Evolutionary conservation across 1,140 invertebrate species (phyloP).

Genomic region (Olivierus martensii): DNA sequence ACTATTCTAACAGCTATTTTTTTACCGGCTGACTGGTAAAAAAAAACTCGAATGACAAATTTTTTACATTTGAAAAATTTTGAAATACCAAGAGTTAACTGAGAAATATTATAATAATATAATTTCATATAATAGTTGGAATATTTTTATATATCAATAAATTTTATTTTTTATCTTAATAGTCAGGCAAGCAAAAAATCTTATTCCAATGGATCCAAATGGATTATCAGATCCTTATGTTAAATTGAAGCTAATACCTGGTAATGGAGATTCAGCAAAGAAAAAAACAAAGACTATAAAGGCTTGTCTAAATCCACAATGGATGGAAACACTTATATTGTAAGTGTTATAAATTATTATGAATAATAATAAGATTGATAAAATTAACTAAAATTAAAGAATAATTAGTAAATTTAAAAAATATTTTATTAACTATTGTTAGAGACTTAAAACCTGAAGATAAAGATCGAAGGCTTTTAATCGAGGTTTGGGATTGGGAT

Average conservation of each 20-base stretch:
- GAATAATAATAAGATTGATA: no score
- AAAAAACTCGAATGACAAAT: no score
- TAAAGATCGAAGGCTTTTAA: constrained; percentile 83
- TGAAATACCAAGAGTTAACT: no score
- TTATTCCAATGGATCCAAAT: constrained; percentile 99
- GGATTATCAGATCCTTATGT: constrained; percentile 97
- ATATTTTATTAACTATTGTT: constrained; percentile 18
- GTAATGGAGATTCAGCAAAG: constrained; percentile 73
- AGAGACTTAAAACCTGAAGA: constrained; percentile 90
- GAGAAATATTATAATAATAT: no score
- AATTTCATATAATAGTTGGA: no score
- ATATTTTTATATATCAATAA: no score
- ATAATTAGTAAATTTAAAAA: background rate
- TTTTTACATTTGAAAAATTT: no score
- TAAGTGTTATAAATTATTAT: constrained; percentile 40
- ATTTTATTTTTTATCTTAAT: no score
- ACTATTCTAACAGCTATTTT: no score
- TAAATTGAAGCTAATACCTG: constrained; percentile 94
- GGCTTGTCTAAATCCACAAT: constrained; percentile 84
- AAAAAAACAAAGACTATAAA: constrained; percentile 97
- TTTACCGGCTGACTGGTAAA: no score
- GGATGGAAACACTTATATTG: constrained; percentile 92
- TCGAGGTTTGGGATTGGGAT: constrained; percentile 99
- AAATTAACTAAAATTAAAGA: no score
- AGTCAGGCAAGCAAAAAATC: constrained; percentile 90